These are phyloP conservation scores for Arrhamphus sclerolepis DNA, from an alignment of 2,797 vertebrate species.

Conservation along the genomic window DNA sequence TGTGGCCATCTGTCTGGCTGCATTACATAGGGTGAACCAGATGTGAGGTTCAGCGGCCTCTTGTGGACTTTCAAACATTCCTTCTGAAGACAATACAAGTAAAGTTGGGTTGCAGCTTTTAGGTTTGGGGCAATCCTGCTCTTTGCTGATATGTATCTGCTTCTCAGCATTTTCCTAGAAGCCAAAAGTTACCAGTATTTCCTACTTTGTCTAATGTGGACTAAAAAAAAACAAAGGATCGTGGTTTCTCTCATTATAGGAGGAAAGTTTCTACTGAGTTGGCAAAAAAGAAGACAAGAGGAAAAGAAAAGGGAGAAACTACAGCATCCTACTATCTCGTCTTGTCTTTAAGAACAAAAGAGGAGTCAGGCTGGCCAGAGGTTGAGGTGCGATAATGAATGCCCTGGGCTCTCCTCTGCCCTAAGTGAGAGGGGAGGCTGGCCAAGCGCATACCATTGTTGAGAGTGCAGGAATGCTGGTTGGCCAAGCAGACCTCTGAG, in stretches of 20 bases:
- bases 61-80: conserved; percentile 39
- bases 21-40: conserved; percentile 22
- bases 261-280: neutral
- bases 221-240: no score
- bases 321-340: conserved; percentile 10
- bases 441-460: conserved; percentile 56
- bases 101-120: conserved; percentile 24
- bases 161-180: conserved; percentile 5
- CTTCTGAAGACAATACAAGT: conserved; percentile 48
- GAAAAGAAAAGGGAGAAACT: neutral
- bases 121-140: neutral
- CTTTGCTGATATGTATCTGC: neutral
- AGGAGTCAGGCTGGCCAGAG: neutral
- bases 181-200: neutral
- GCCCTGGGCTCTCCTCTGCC: conserved; percentile 23
- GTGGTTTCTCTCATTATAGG: no score
- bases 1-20: conserved; percentile 48
- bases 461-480: conserved; percentile 37
- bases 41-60: conserved; percentile 34
- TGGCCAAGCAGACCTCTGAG: conserved; percentile 12
- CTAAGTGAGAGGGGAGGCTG: conserved; percentile 22
- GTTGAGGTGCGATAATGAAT: conserved; percentile 56
- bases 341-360: conserved; percentile 40
- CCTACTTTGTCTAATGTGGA: neutral
- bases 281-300: neutral